Conservation (phyloP, 2,113 vertebrate species). For the Tupaia chinensis region DNA sequence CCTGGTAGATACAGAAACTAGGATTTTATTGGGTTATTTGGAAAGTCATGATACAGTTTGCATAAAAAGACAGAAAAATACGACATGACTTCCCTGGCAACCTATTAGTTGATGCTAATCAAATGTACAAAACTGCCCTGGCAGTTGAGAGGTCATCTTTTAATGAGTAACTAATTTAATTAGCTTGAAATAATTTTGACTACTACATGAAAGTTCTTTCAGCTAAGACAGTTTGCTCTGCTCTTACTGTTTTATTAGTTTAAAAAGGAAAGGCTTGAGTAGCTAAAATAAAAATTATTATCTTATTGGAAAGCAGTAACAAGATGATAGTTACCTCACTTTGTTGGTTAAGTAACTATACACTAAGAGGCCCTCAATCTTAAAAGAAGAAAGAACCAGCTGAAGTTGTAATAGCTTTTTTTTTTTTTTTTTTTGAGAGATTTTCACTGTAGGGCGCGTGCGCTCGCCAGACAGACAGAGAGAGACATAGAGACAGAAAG, state of each 20-base stretch:
- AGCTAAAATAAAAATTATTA: slow-evolving; percentile 47
- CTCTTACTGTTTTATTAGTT: slow-evolving; percentile 57
- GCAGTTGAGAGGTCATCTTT: slow-evolving; percentile 13
- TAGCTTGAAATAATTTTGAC: neutral
- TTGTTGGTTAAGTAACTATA: slow-evolving; percentile 53
- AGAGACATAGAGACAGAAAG: too few relatives aligned
- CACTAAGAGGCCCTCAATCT: slow-evolving; percentile 42
- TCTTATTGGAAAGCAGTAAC: slow-evolving; percentile 38
- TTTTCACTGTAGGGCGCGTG: too few relatives aligned
- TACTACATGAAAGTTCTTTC: neutral
- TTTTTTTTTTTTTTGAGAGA: slow-evolving; percentile 81
- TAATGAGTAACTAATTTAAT: slow-evolving; percentile 54
- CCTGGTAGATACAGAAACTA: neutral
- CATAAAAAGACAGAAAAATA: too few relatives aligned
- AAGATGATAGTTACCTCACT: slow-evolving; percentile 26
- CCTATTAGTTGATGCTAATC: neutral
- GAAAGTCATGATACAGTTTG: too few relatives aligned
- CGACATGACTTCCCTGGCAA: too few relatives aligned
- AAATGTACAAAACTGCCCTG: neutral
- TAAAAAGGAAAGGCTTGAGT: slow-evolving; percentile 25
- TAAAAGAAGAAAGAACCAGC: neutral
- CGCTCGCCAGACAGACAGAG: too few relatives aligned
- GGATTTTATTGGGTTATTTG: neutral
- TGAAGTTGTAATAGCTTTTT: slow-evolving; percentile 46
- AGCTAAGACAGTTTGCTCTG: neutral